These are phyloP conservation scores for Leuciscus waleckii DNA, from an alignment of 2,797 vertebrate species.

Conservation along the genomic window DNA sequence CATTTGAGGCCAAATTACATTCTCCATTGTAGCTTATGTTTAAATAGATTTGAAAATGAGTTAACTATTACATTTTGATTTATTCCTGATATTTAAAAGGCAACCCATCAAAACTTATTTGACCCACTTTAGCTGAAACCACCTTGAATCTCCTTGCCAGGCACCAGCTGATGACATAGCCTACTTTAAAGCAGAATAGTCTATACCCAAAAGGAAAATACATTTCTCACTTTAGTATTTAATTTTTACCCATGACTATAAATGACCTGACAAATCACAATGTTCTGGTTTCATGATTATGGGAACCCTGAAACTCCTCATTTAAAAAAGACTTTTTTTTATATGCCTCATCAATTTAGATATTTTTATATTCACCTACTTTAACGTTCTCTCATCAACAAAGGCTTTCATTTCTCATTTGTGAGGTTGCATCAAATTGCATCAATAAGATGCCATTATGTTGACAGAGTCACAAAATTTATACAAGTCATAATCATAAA, in stretches of 20 bases:
- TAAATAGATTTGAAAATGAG: neutral
- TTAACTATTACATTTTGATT: neutral
- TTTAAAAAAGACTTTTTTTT: neutral
- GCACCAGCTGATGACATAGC: no score
- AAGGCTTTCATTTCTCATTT: slow-evolving; percentile 29
- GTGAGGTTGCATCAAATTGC: slow-evolving; percentile 10
- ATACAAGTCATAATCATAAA: slow-evolving; percentile 33
- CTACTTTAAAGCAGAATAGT: neutral
- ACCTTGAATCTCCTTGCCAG: no score
- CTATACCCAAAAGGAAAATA: neutral
- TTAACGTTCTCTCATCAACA: neutral
- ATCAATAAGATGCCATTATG: slow-evolving; percentile 32
- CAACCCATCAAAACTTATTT: neutral
- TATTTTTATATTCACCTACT: slow-evolving; percentile 8
- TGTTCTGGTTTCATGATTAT: neutral
- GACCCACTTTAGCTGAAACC: neutral
- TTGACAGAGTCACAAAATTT: slow-evolving; percentile 12
- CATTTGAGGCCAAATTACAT: neutral
- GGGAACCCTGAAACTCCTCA: neutral
- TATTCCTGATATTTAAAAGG: neutral
- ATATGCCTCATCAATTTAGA: neutral
- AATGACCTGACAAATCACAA: neutral
- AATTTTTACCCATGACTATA: neutral
- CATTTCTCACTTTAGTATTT: neutral
- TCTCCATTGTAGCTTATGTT: no score